Conservation (phyloP, 2,888 invertebrate species). For the Alviniconcha strummeri region DNA sequence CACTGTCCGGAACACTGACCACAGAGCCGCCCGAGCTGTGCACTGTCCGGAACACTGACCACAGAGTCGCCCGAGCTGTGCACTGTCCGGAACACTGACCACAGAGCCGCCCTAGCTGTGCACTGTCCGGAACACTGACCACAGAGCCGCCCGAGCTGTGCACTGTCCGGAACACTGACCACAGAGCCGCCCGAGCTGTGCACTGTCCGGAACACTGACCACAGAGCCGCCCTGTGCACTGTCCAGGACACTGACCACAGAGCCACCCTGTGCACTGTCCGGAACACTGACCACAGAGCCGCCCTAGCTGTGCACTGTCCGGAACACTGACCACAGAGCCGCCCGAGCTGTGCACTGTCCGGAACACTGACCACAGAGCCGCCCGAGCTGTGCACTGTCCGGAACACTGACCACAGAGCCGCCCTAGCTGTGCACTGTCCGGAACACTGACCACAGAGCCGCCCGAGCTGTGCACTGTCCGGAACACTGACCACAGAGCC, state of each 20-base stretch:
- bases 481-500: conserved; percentile 75
- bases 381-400: too few species aligned
- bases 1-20: conserved; percentile 74
- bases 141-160: too few species aligned
- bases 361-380: conserved; percentile 75
- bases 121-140: conserved; percentile 74
- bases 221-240: too few species aligned
- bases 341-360: too few species aligned
- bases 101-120: too few species aligned
- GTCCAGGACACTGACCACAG: conserved; percentile 75
- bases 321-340: conserved; percentile 75
- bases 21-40: too few species aligned
- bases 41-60: conserved; percentile 74
- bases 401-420: conserved; percentile 75
- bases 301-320: too few species aligned
- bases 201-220: conserved; percentile 74
- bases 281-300: conserved; percentile 75
- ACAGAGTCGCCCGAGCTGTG: too few species aligned
- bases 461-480: too few species aligned
- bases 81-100: conserved; percentile 74
- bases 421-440: too few species aligned
- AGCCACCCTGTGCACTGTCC: too few species aligned
- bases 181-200: too few species aligned
- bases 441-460: conserved; percentile 75
- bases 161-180: conserved; percentile 74